phyloP scores from a whole-genome alignment of 2,888 invertebrate genomes.

The Spodoptera littoralis region DNA sequence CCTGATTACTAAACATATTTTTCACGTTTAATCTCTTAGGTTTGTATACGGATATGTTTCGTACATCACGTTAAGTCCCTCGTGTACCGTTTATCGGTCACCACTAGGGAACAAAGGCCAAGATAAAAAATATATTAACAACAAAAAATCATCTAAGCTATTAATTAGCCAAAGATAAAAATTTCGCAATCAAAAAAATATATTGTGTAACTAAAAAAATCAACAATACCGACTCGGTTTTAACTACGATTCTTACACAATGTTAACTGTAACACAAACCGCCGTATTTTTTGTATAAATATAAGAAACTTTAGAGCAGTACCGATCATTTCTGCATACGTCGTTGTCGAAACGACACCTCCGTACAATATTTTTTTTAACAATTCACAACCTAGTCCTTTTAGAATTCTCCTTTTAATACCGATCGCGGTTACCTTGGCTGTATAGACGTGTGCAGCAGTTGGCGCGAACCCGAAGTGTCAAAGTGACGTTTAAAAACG shows the following conservation, averaged over 20 bases:
- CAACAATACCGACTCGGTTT: constrained; percentile 32
- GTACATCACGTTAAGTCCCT: neutral
- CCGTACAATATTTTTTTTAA: constrained; percentile 46
- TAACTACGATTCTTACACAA: constrained; percentile 39
- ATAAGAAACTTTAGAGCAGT: constrained; percentile 47
- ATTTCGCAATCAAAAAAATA: constrained; percentile 23
- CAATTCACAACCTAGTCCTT: constrained; percentile 42
- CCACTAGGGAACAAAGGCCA: constrained; percentile 31
- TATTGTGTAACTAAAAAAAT: constrained; percentile 31
- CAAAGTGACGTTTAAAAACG: constrained; percentile 84
- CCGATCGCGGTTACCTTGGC: constrained; percentile 77
- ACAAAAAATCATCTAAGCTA: constrained; percentile 12
- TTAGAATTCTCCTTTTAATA: constrained; percentile 61
- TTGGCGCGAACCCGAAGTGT: constrained; percentile 74
- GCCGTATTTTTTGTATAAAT: constrained; percentile 63
- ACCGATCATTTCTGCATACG: constrained; percentile 56
- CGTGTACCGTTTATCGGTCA: constrained; percentile 12
- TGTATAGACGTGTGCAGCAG: constrained; percentile 64
- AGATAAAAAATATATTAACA: constrained; percentile 12
- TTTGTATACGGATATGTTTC: neutral
- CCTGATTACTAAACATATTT: neutral
- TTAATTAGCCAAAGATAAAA: constrained; percentile 33
- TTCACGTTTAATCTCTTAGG: neutral
- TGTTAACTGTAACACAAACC: constrained; percentile 37
- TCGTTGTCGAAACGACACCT: constrained; percentile 55